These are phyloP conservation scores for Drosophila ohnishii DNA, from an alignment of 1,140 invertebrate genomes.

Conservation along the genomic window DNA sequence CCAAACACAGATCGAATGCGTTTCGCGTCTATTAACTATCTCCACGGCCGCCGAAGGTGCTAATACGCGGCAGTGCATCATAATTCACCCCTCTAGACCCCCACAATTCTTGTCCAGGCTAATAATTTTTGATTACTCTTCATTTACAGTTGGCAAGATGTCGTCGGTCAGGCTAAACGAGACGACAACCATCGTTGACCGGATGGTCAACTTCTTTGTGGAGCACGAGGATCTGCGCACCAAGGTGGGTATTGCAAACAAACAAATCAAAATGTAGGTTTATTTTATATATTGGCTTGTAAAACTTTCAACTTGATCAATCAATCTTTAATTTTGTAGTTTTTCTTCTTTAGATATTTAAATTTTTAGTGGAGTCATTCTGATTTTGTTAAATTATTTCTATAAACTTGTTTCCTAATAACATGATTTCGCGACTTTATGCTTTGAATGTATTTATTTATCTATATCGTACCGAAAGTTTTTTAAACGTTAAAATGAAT, in stretches of 20 bases:
- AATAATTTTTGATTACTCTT: constrained; percentile 26
- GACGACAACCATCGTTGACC: constrained; percentile 77
- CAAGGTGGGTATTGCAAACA: constrained; percentile 45
- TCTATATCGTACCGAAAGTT: neutral
- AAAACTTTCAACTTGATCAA: neutral
- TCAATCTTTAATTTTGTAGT: neutral
- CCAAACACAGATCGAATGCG: constrained; percentile 48
- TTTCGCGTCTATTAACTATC: constrained; percentile 22
- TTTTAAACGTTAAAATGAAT: too few relatives aligned
- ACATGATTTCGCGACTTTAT: too few relatives aligned
- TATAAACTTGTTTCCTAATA: neutral
- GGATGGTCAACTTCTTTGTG: constrained; percentile 82
- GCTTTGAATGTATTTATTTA: neutral
- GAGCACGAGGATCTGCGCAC: constrained; percentile 82
- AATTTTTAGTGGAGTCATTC: neutral
- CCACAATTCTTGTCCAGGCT: neutral
- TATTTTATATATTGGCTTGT: neutral
- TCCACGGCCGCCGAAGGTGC: constrained; percentile 47
- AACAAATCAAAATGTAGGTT: neutral
- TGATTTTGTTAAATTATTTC: neutral
- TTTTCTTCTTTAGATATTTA: neutral
- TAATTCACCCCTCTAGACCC: neutral
- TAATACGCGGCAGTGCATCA: constrained; percentile 35
- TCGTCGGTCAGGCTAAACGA: constrained; percentile 78
- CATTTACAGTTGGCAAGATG: constrained; percentile 61